Evolutionary conservation across 2,888 invertebrate genomes (phyloP), one percentile per base, ranked within the genome.

Genomic region (Heliconius ismenius): DNA sequence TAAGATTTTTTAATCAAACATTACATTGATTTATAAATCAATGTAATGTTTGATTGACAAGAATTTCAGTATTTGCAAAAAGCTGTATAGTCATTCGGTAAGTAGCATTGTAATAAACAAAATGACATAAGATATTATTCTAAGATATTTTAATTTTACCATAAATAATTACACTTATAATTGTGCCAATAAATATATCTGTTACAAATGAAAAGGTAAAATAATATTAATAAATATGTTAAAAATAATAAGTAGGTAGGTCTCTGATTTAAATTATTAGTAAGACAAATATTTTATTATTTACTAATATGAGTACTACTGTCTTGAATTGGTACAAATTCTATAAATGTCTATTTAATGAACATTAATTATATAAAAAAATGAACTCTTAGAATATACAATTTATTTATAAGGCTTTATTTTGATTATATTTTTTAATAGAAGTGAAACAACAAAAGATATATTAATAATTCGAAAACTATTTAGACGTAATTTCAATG

Each of bases 101-200:
- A 49, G 18, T 49, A 49, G 15, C 49, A 49, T 49, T 18, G 49
- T 6, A 49, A 18, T 49, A 18, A 18, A 18, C 6, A 49, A 49
- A 49, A 10, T 3, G n/a, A 10, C 21, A 21, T 58, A n/a, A 58
- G 54, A 10, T n/a, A 62, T 62, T 3, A 28, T 63, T 21, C 9
- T 26, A 63, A 28, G 13, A 26, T 26, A 63, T 13, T 63, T 28
- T 18, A 43, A 49, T 28, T 63, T 63, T 63, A 28, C 63, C 32
- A 21, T 15, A 26, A 63, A 63, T 15, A 63, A 6, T 63, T 62
- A 15, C 60, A 60, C 15, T 62, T 62, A 62, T 26, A 63, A 64
- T 64, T 64, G 64, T 64, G 64, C 28, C 24, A 64, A 32, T 64
- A 64, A 58, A 32, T 18, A 64, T 21, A 32, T 64, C 32, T 32